These are phyloP conservation scores for Chaetodon auriga DNA, from an alignment of 2,113 vertebrate species.

Conservation along the genomic window DNA sequence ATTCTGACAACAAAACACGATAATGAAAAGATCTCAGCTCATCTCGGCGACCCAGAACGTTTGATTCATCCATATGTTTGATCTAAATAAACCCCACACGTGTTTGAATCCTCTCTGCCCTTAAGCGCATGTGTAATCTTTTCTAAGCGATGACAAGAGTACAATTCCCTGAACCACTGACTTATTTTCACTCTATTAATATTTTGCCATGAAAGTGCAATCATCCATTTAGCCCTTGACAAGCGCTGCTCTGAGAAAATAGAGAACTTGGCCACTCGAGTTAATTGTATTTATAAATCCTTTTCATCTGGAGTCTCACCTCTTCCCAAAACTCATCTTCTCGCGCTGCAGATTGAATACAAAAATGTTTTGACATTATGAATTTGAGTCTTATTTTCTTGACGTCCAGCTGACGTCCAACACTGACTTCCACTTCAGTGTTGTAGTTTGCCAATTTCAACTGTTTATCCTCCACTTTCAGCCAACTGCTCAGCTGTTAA, in stretches of 20 bases:
- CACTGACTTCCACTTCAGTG: conserved; percentile 21
- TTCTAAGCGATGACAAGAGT: conserved; percentile 43
- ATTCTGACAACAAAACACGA: not conserved
- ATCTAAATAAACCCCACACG: conserved; percentile 46
- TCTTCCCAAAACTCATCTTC: conserved; percentile 52
- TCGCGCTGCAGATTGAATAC: conserved; percentile 34
- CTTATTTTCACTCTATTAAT: conserved; percentile 72
- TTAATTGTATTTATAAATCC: conserved; percentile 70
- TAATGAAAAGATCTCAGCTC: conserved; percentile 12
- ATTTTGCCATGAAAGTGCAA: conserved; percentile 66
- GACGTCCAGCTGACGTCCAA: conserved; percentile 16
- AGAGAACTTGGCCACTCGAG: conserved; percentile 29
- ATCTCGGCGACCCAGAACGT: conserved; percentile 32
- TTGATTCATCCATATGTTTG: conserved; percentile 38
- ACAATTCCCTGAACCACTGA: conserved; percentile 68
- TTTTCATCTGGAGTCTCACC: conserved; percentile 63
- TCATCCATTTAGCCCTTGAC: conserved; percentile 64
- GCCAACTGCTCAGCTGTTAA: not conserved
- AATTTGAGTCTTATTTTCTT: conserved; percentile 33
- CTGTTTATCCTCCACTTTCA: no score
- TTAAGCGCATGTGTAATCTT: conserved; percentile 54
- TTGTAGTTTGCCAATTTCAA: not conserved
- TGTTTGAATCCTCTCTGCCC: conserved; percentile 47
- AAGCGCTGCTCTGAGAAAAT: conserved; percentile 57
- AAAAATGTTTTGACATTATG: conserved; percentile 51